Base-by-base conservation (phyloP, 1,140 invertebrate species). In the Eriosoma lanigerum region DNA sequence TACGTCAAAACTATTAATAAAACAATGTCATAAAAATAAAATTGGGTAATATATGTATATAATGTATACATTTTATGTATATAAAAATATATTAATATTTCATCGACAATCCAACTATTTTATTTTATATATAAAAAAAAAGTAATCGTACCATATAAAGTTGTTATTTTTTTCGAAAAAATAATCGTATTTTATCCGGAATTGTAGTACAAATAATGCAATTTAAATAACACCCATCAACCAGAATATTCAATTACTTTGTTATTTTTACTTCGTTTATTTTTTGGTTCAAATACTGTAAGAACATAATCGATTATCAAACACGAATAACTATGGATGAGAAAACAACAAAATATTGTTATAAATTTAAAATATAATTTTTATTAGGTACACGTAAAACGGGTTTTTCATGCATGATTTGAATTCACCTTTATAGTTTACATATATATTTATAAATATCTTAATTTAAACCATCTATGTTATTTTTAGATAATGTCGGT, bases 401-500 rank as follows among this genome's bases (percentile, higher is more conserved):
- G 0, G 12, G 32, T 66, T 66, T 12, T 66, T 21, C 19, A 38
- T 44, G 44, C 10, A 66, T 29, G 9, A 5, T 44, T 66, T 38
- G 21, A 15, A 38, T 38, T 21, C 9, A 10, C n/a, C 3, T 4
- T 38, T 66, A n/a, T 44, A 44, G n/a, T n/a, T n/a, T 21, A 8
- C 32, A 13, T 44, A 12, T 38, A 38, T 38, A 4, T 38, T 38
- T 38, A 4, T n/a, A n/a, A n/a, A n/a, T n/a, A 4, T 38, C 8
- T 38, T 38, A 24, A n/a, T 64, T 38, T 1, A 64, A 46, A 24
- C 38, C 1, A 38, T 5, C n/a, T 52, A 2, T 72, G 24, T 72
- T 72, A 54, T 75, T 54, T 54, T 24, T 60, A 76, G 73, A 76
- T 60, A 76, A 76, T 24, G 54, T 46, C 32, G 73, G 73, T 60